These are phyloP conservation scores for Sceloporus undulatus DNA, from an alignment of 2,113 vertebrate genomes.

Conservation along the genomic window DNA sequence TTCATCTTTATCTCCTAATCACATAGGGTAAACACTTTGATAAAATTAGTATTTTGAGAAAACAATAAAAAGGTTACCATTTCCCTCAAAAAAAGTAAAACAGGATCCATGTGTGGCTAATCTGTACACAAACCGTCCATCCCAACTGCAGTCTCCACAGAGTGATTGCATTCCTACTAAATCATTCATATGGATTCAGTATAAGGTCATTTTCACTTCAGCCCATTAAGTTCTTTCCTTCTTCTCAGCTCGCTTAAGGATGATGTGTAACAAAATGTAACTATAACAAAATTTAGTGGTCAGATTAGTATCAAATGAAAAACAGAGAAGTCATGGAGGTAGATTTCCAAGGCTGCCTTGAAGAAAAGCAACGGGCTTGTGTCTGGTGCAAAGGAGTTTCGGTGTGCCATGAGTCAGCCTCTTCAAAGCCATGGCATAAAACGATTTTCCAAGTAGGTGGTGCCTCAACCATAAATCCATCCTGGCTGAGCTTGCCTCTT, in stretches of 20 bases:
- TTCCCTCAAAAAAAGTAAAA: neutral
- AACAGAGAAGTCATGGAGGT: neutral
- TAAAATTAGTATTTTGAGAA: neutral
- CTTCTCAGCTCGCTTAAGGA: neutral
- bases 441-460: neutral
- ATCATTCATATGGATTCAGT: rapidly evolving
- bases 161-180: neutral
- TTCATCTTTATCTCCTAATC: neutral
- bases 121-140: neutral
- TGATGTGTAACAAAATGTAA: neutral
- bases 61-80: no score
- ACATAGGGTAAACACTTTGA: neutral
- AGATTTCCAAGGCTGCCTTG: neutral
- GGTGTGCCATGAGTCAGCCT: neutral
- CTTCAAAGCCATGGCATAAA: neutral
- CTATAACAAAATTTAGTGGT: neutral
- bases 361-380: neutral
- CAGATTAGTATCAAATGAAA: neutral
- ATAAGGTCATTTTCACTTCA: constrained; percentile 15
- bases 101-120: neutral
- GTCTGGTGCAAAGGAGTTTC: neutral
- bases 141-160: neutral
- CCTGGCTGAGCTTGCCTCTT: rapidly evolving
- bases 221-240: neutral
- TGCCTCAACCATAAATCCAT: rapidly evolving